Percentiles rank a stretch among this genome's conserved stretches.
Conservation (phyloP, 2,888 invertebrate species). For the Pseudococcus viburni region DNA sequence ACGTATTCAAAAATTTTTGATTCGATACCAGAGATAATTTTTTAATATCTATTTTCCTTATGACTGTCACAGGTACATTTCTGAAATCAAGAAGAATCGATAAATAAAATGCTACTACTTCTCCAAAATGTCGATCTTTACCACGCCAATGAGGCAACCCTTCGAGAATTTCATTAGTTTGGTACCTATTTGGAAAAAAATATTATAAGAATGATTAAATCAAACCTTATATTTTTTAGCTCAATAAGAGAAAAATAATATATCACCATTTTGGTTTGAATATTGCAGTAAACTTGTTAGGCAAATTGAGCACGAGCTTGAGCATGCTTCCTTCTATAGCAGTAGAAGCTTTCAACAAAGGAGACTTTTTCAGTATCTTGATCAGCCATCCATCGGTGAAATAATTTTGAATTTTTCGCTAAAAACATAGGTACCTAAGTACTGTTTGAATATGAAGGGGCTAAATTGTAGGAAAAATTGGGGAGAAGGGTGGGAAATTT, state of each 20-base stretch:
- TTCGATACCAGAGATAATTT: slow-evolving; percentile 83
- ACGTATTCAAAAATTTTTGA: slow-evolving; percentile 74
- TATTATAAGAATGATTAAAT: not conserved
- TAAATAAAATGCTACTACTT: slow-evolving; percentile 92
- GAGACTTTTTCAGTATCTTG: not conserved
- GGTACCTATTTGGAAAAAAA: slow-evolving; percentile 71
- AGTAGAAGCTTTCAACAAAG: slow-evolving; percentile 79
- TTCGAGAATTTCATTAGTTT: slow-evolving; percentile 80
- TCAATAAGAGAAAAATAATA: not conserved
- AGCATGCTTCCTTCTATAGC: slow-evolving; percentile 90
- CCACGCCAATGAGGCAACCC: slow-evolving; percentile 90
- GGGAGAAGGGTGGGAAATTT: too few species aligned
- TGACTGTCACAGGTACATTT: slow-evolving; percentile 85
- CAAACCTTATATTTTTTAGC: not conserved
- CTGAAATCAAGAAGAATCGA: slow-evolving; percentile 85
- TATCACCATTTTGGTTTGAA: slow-evolving; percentile 93
- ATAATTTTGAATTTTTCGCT: not conserved
- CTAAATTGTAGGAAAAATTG: too few species aligned
- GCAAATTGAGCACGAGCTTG: slow-evolving; percentile 84
- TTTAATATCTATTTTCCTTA: slow-evolving; percentile 80
- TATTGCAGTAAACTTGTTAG: slow-evolving; percentile 82
- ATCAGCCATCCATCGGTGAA: not conserved
- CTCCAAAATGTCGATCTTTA: slow-evolving; percentile 92
- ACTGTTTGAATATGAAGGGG: too few species aligned
- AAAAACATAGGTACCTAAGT: not conserved